phyloP scores from a whole-genome alignment of 2,888 invertebrate species.

The Spodoptera picta region DNA sequence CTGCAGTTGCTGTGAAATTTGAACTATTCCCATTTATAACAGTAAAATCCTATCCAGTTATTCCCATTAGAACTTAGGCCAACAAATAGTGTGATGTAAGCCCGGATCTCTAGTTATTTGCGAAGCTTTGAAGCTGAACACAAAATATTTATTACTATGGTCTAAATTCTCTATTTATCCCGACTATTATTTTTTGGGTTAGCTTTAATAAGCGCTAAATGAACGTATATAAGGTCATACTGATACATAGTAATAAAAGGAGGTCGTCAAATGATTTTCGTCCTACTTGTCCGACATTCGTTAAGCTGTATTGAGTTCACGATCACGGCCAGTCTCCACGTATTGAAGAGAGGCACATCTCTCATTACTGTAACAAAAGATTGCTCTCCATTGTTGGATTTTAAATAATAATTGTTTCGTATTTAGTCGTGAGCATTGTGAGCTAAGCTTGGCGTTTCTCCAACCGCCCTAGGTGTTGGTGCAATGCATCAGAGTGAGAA shows the following conservation, averaged over 20 bases:
- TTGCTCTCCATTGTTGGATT: conserved; percentile 61
- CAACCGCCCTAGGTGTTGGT: conserved; percentile 57
- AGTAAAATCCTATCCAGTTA: conserved; percentile 33
- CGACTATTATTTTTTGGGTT: conserved; percentile 11
- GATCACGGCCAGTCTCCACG: conserved; percentile 50
- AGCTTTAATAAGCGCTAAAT: conserved; percentile 2
- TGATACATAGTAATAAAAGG: conserved; percentile 14
- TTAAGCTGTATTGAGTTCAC: conserved; percentile 55
- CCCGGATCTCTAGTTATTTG: conserved; percentile 40
- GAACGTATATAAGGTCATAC: conserved; percentile 6
- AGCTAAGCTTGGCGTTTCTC: conserved; percentile 60
- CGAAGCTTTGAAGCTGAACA: conserved; percentile 36
- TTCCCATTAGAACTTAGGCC: conserved; percentile 38
- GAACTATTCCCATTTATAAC: conserved; percentile 46
- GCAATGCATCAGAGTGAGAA: conserved; percentile 48
- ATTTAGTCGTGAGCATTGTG: conserved; percentile 57
- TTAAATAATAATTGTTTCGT: conserved; percentile 59
- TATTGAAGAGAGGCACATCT: conserved; percentile 43
- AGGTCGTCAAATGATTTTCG: conserved; percentile 40
- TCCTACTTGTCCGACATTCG: conserved; percentile 43
- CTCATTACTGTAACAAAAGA: conserved; percentile 62
- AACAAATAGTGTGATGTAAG: conserved; percentile 39
- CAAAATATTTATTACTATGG: conserved; percentile 31
- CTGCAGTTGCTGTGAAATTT: conserved; percentile 48
- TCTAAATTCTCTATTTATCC: conserved; percentile 20